Evolutionary conservation across 2,113 vertebrate species (phyloP).

Genomic region (Rhabdornis inornatus): DNA sequence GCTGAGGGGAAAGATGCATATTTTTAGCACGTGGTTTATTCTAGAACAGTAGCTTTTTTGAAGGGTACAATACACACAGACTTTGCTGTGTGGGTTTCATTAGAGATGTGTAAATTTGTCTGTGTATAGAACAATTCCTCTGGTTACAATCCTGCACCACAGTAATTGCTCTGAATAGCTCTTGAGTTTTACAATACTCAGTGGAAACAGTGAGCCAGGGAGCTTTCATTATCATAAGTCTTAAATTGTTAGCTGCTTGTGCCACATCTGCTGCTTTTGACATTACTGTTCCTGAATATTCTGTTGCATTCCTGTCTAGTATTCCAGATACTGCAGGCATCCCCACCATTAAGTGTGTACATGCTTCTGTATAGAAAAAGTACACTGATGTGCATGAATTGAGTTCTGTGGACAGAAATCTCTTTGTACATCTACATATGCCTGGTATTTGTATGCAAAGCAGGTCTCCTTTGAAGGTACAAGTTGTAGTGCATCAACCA

Average conservation of each 20-base stretch:
- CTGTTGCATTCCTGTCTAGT: neutral
- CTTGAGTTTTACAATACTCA: neutral
- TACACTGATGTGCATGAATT: neutral
- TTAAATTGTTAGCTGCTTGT: neutral
- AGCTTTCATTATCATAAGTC: neutral
- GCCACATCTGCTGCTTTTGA: neutral
- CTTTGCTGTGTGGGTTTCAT: neutral
- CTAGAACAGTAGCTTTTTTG: neutral
- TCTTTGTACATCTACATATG: neutral
- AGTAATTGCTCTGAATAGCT: neutral
- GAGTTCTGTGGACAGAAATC: neutral
- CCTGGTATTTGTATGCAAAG: neutral
- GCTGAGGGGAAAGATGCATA: neutral
- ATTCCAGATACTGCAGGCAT: neutral
- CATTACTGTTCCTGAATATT: neutral
- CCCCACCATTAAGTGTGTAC: neutral
- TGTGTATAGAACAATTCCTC: neutral
- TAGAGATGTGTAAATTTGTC: neutral
- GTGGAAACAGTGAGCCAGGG: neutral
- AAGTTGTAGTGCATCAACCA: neutral
- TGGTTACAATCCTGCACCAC: neutral
- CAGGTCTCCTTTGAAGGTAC: neutral
- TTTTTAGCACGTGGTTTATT: neutral
- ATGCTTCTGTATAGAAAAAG: neutral
- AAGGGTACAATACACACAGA: neutral